Evolutionary conservation across 1,140 invertebrate species (phyloP).

Genomic region (Musca domestica): DNA sequence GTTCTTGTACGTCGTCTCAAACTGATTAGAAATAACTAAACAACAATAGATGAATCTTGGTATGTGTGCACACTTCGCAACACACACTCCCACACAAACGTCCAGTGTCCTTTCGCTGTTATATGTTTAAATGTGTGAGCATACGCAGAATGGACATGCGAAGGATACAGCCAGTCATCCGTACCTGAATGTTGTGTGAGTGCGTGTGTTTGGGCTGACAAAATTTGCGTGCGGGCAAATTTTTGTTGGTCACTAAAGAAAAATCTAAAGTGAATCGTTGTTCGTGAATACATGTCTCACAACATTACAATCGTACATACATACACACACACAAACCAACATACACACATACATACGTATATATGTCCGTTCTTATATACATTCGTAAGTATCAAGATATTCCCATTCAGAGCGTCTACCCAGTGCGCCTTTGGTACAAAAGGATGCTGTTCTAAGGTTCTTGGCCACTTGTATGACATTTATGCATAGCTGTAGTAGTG

Average conservation of each 20-base stretch:
- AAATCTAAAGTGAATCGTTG: neutral
- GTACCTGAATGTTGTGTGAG: neutral
- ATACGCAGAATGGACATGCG: neutral
- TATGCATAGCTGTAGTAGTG: constrained; percentile 9
- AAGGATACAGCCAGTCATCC: too few species aligned
- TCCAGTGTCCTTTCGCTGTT: neutral
- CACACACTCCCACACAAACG: neutral
- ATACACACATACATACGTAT: neutral
- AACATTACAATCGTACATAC: neutral
- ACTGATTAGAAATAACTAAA: constrained; percentile 15
- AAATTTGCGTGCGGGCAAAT: constrained; percentile 15
- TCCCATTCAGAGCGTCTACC: too few species aligned
- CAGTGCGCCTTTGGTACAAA: too few species aligned
- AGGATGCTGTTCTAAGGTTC: constrained; percentile 1
- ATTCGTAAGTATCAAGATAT: neutral
- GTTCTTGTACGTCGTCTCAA: constrained; percentile 9
- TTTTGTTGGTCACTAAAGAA: constrained; percentile 1
- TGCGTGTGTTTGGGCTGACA: constrained; percentile 2
- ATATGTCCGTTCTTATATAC: neutral
- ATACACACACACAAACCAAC: neutral
- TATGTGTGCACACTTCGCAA: neutral
- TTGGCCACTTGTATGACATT: constrained; percentile 8
- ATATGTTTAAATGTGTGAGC: neutral
- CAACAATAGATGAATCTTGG: constrained; percentile 6
- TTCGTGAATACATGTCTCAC: neutral